A percentile compares a stretch with the other conserved stretches of the same genome.
These are phyloP conservation scores for Portunus trituberculatus DNA, from an alignment of 1,140 invertebrate genomes.

Conservation along the genomic window DNA sequence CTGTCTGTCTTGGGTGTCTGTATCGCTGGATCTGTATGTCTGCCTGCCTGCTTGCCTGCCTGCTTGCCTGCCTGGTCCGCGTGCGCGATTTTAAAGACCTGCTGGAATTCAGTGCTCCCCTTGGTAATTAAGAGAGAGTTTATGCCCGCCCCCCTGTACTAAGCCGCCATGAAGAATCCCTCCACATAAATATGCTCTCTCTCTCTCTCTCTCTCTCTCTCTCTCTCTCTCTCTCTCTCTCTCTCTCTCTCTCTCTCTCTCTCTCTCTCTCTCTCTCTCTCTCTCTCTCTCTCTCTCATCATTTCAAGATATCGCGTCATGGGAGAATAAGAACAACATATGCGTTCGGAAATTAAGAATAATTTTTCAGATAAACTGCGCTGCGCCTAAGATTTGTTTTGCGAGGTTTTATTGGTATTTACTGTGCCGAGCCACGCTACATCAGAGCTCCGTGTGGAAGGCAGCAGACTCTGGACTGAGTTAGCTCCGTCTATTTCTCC, in stretches of 20 bases:
- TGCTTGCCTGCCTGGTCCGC: background rate
- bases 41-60: background rate
- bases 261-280: background rate
- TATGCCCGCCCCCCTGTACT: background rate
- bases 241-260: constrained; percentile 25
- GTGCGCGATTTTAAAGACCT: background rate
- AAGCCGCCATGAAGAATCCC: constrained; percentile 1
- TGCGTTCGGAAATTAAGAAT: background rate
- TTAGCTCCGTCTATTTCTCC: background rate
- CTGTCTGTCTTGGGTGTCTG: background rate
- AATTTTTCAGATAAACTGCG: background rate
- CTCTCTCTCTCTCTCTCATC: background rate
- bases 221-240: constrained; percentile 29
- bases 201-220: constrained; percentile 5
- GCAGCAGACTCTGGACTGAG: background rate
- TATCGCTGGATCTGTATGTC: background rate
- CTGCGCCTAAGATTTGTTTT: background rate
- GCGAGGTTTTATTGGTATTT: background rate
- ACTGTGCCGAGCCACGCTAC: background rate
- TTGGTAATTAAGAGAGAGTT: constrained; percentile 3
- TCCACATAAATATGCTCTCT: constrained; percentile 27
- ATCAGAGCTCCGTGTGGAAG: background rate
- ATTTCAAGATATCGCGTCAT: background rate
- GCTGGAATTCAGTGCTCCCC: background rate
- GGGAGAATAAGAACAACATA: background rate